phyloP scores from a whole-genome alignment of 2,797 vertebrate species.

The Tympanoctomys barrerae region DNA sequence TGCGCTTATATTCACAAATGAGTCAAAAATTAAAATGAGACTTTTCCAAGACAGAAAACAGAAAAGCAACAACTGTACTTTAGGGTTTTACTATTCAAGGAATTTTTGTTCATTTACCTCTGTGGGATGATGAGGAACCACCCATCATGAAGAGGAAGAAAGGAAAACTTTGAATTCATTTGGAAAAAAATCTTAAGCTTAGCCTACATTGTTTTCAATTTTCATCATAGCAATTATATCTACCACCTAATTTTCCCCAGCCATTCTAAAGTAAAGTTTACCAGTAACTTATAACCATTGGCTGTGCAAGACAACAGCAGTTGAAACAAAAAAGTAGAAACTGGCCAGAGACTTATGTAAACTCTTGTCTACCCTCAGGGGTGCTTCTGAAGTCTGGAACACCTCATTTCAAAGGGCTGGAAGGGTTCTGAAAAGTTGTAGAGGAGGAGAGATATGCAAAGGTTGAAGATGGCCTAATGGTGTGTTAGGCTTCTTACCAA shows the following conservation, averaged over 20 bases:
- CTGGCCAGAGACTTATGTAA: background rate
- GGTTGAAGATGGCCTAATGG: background rate
- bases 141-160: slow-evolving; percentile 72
- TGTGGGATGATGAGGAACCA: background rate
- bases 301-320: background rate
- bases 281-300: background rate
- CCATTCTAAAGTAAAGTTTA: slow-evolving; percentile 56
- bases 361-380: too few species aligned
- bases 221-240: slow-evolving; percentile 70
- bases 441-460: background rate
- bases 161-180: slow-evolving; percentile 62
- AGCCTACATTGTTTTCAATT: slow-evolving; percentile 61
- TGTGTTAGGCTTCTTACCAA: background rate
- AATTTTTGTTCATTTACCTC: slow-evolving; percentile 63
- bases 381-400: background rate
- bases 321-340: background rate
- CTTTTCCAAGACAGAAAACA: slow-evolving; percentile 36
- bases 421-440: background rate
- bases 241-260: slow-evolving; percentile 28
- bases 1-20: background rate
- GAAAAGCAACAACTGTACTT: background rate
- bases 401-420: background rate
- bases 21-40: slow-evolving; percentile 37
- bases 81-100: slow-evolving; percentile 61
- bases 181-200: slow-evolving; percentile 40